Base-by-base conservation (phyloP, 2,113 vertebrate species). In the Aspidoscelis tigris region DNA sequence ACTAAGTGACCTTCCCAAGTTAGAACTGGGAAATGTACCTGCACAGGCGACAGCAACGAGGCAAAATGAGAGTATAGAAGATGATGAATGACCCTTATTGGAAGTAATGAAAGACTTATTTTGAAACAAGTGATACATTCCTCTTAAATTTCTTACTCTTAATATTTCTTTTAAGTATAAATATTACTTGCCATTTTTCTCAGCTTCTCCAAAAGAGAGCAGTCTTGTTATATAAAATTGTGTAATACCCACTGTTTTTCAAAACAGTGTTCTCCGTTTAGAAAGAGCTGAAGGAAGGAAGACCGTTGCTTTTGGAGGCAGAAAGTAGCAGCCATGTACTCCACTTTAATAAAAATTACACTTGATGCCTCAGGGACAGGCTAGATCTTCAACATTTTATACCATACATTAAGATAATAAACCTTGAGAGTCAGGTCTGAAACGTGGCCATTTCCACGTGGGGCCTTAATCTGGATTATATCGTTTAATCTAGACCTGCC, bases 111-210 rank as follows among this genome's bases (percentile, higher is more conserved):
- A 1, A 0, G 64, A 83, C 64, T 39, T 5, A 72, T 4, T 5
- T 0, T 1, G 41, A 43, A 47, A 3, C 66, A 55, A 0, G 6
- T 0, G 0, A 0, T 12, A 0, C 0, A 33, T 41, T 58, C 20
- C 41, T 64, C 71, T 70, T 70, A 33, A 33, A 2, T 0, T 74
- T 8, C 55, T 74, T 74, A 41, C 22, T 65, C 1, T 61, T 82
- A 22, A 58, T 14, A 43, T 1, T 2, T 18, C 1, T 70, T 77
- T 22, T 85, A 77, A 61, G 47, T 20, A 18, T 20, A 1, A 53
- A n/a, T 39, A 70, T 18, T 72, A 41, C 69, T 72, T 21, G 33
- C 39, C 33, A 39, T 68, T 68, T 26, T 68, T 68, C 22, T 10
- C 66, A 68, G 66, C 10, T 24, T 10, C 26, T 26, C 66, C 47